These are phyloP conservation scores for Forbesichthys papilliferus DNA, from an alignment of 2,113 vertebrate genomes.

Conservation along the genomic window DNA sequence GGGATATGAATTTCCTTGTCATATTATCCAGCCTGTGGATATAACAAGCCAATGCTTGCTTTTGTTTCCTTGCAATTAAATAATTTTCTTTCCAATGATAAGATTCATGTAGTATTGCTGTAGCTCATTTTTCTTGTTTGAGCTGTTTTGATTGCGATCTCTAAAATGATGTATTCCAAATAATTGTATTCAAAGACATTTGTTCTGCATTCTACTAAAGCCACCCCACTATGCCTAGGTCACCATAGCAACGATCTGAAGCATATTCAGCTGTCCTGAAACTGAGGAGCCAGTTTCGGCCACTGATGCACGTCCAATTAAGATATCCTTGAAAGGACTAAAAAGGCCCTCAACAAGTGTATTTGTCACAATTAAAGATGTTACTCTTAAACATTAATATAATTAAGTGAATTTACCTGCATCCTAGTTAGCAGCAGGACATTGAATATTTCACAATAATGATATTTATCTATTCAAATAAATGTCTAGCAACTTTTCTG, in stretches of 20 bases:
- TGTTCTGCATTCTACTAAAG: not conserved
- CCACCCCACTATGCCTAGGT: not conserved
- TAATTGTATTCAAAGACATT: conserved; percentile 3
- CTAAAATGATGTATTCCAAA: not conserved
- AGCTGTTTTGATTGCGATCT: not conserved
- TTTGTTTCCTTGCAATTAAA: conserved; percentile 65
- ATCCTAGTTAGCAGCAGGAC: too few species aligned
- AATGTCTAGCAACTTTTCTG: not conserved
- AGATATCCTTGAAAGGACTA: conserved; percentile 1
- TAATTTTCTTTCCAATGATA: conserved; percentile 44
- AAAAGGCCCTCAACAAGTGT: not conserved
- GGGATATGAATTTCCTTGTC: conserved; percentile 37
- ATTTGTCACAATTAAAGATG: too few species aligned
- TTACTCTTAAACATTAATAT: too few species aligned
- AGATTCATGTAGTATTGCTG: too few species aligned
- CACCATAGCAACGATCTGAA: conserved; percentile 27
- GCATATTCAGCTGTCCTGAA: conserved; percentile 22
- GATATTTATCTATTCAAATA: not conserved
- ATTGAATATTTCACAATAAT: too few species aligned
- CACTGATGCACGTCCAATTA: not conserved
- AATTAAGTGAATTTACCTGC: too few species aligned
- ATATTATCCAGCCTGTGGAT: conserved; percentile 43
- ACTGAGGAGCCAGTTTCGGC: conserved; percentile 6
- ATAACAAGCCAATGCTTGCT: conserved; percentile 31
- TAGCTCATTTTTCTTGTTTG: too few species aligned